These are phyloP conservation scores for Sebastes itinus DNA, from an alignment of 2,797 vertebrate species.

Conservation along the genomic window DNA sequence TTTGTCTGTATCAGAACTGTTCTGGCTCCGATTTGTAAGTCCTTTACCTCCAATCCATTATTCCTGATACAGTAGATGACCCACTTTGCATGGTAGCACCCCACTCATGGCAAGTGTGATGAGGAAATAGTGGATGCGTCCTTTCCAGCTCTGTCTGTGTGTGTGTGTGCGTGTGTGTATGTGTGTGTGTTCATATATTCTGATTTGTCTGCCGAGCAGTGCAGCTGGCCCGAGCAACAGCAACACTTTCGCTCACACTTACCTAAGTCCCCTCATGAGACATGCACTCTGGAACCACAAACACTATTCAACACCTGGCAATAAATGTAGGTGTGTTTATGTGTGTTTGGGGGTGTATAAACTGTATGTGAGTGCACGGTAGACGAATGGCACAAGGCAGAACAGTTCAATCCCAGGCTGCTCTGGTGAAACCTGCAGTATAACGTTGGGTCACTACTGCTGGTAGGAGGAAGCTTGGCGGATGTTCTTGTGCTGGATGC, in stretches of 20 bases:
- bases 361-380: not conserved
- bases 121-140: not conserved
- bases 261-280: conserved; percentile 70
- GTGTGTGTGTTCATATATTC: conserved; percentile 8
- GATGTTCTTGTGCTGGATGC: not conserved
- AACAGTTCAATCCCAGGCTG: conserved; percentile 15
- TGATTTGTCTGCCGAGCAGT: conserved; percentile 7
- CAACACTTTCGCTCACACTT: conserved; percentile 59
- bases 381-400: conserved; percentile 14
- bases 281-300: conserved; percentile 33
- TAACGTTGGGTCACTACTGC: not conserved
- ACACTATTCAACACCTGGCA: conserved; percentile 56
- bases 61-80: not conserved
- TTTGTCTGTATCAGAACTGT: not conserved
- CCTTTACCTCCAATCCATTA: not conserved
- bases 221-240: conserved; percentile 52
- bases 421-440: conserved; percentile 20
- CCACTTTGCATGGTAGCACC: not conserved
- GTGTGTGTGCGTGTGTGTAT: not conserved
- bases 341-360: conserved; percentile 22
- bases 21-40: not conserved
- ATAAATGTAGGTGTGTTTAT: conserved; percentile 45
- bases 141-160: not conserved
- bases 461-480: not conserved
- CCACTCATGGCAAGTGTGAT: not conserved